Base-by-base conservation (phyloP, 2,888 invertebrate species). In the Diaperis boleti region DNA sequence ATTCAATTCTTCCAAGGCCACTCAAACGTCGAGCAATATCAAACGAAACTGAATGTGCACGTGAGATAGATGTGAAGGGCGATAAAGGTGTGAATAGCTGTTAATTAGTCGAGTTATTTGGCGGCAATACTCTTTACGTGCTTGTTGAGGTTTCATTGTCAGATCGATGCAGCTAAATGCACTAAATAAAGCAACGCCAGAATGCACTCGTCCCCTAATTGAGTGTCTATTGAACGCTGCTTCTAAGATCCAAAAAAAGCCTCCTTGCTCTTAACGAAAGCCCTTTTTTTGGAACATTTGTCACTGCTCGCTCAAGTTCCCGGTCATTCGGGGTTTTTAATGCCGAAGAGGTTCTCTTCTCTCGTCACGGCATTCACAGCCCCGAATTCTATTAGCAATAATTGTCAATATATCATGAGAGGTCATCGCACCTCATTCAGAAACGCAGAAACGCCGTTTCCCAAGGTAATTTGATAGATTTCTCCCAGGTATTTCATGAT, bases 1-100 rank as follows among this genome's bases (percentile, higher is more conserved):
- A 57, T 57, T 62, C 57, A 57, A 62, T 62, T 52, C 47, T 62
- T 55, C 29, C 55, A 59, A 62, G 57, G 62, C 59, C 50, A 44
- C 39, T 52, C 50, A 52, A 42, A 31, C 50, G 37, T 59, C 62
- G 35, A 57, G 33, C 45, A 44, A 62, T 52, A 59, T 62, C 59
- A 57, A 62, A 57, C 44, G 31, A 20, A 56, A 62, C 41, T 55
- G 35, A 62, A 62, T 52, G 29, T 59, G 56, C 50, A 56, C 62
- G 62, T 62, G 56, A 62, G 62, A 62, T 62, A 62, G 62, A 62
- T 62, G 56, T 62, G 56, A 62, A 62, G 56, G 56, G 56, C 62
- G 62, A 62, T 62, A 62, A 62, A 62, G 56, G 62, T 62, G 62
- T 62, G 62, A 62, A 62, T 62, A 62, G 57, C 62, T 62, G 57